Evolutionary conservation across 2,797 vertebrate genomes (phyloP).

Genomic region (Enteromius trimaculatus): DNA sequence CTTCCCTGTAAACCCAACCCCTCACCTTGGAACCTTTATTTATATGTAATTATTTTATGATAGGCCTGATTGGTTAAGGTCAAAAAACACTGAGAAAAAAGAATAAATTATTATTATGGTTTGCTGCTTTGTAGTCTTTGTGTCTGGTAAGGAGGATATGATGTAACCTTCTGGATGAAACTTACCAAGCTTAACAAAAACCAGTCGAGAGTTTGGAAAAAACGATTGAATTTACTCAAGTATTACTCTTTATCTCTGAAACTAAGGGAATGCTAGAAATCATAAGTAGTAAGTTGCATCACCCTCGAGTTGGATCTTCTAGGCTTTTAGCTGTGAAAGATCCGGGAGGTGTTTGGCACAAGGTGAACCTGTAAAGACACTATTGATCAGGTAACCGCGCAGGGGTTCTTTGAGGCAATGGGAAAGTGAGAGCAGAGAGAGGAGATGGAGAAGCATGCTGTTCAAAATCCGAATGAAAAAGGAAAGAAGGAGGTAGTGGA

Average conservation of each 20-base stretch:
- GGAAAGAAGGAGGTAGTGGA: neutral
- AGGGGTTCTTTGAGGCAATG: constrained; percentile 45
- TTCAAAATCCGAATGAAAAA: neutral
- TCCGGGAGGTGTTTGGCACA: constrained; percentile 25
- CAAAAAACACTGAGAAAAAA: neutral
- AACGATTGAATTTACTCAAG: neutral
- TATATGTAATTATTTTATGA: neutral
- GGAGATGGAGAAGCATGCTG: constrained; percentile 11
- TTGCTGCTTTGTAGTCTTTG: neutral
- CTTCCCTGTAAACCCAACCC: no score
- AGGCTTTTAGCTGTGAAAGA: constrained; percentile 22
- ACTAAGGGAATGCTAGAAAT: neutral
- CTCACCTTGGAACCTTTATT: no score
- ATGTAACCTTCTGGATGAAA: constrained; percentile 10
- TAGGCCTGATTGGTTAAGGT: neutral
- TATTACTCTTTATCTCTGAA: constrained; percentile 3
- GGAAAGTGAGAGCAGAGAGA: neutral
- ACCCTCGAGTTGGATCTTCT: constrained; percentile 6
- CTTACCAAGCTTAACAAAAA: constrained; percentile 1
- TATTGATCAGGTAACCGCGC: constrained; percentile 64
- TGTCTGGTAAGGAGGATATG: neutral
- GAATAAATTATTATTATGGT: neutral
- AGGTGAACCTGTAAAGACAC: constrained; percentile 24
- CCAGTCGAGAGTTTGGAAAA: neutral
- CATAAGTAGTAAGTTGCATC: constrained; percentile 1